A percentile compares a stretch with the other conserved stretches of the same genome.
phyloP scores from a whole-genome alignment of 2,888 invertebrate species.

The Eustalomyia histrio region DNA sequence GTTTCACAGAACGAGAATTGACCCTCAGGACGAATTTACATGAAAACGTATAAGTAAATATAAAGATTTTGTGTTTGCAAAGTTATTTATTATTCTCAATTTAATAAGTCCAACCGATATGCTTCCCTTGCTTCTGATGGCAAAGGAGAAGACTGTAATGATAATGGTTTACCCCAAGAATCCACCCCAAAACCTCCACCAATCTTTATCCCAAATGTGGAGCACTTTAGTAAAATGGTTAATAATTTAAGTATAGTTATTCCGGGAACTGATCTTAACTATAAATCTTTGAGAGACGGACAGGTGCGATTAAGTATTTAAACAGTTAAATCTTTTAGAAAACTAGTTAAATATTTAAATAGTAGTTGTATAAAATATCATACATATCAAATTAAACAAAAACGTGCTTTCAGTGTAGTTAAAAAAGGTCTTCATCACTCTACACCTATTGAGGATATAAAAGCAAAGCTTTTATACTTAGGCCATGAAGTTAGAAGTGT shows the following conservation, averaged over 20 bases:
- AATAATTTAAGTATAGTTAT: constrained; percentile 13
- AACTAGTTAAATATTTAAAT: constrained; percentile 14
- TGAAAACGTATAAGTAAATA: too few species aligned
- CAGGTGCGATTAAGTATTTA: constrained; percentile 27
- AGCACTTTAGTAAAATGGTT: constrained; percentile 10
- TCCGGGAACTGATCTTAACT: constrained; percentile 3
- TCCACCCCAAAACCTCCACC: too few species aligned
- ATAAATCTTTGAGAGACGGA: constrained; percentile 27
- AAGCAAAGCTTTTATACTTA: constrained; percentile 5
- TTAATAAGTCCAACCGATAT: too few species aligned
- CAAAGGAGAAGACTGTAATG: too few species aligned
- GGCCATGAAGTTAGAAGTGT: constrained; percentile 21
- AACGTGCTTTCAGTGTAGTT: constrained; percentile 29
- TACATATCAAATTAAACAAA: constrained; percentile 30
- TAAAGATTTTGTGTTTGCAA: too few species aligned
- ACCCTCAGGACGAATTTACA: too few species aligned
- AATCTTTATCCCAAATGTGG: constrained; percentile 7
- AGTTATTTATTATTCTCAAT: too few species aligned
- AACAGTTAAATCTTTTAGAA: constrained; percentile 26
- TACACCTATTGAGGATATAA: constrained; percentile 22
- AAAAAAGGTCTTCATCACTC: constrained; percentile 30
- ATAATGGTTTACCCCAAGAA: too few species aligned
- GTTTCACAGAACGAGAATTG: too few species aligned
- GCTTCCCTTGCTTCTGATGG: too few species aligned
- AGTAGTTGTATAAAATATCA: constrained; percentile 13